phyloP scores from a whole-genome alignment of 1,140 invertebrate species.

The Colletes latitarsis region DNA sequence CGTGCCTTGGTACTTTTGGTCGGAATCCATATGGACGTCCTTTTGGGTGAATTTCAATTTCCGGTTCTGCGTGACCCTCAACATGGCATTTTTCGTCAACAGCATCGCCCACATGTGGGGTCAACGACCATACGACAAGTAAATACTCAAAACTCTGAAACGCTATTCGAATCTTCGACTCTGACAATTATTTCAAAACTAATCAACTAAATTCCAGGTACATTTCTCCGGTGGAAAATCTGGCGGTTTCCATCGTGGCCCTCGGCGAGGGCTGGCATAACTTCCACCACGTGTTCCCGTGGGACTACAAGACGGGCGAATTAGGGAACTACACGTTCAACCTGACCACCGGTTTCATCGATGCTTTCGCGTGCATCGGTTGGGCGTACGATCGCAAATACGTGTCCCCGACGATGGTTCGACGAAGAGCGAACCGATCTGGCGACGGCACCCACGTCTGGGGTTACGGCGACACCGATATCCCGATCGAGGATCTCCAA shows the following conservation, averaged over 20 bases:
- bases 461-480: conserved; percentile 84
- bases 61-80: conserved; percentile 91
- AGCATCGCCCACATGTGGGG: conserved; percentile 96
- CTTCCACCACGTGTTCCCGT: conserved; percentile 95
- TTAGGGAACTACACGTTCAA: conserved; percentile 86
- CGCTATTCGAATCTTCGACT: too few species aligned
- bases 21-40: conserved; percentile 88
- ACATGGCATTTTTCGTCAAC: conserved; percentile 96
- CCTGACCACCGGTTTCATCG: conserved; percentile 87
- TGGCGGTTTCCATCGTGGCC: conserved; percentile 86
- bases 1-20: conserved; percentile 92
- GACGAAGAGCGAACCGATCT: conserved; percentile 82
- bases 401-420: conserved; percentile 85
- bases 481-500: conserved; percentile 79
- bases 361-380: conserved; percentile 86
- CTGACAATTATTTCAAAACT: neutral
- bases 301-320: conserved; percentile 94
- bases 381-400: conserved; percentile 89
- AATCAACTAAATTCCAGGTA: conserved; percentile 79
- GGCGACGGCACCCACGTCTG: conserved; percentile 85
- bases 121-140: conserved; percentile 94
- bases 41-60: conserved; percentile 93
- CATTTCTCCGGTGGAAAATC: conserved; percentile 88
- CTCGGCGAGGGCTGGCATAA: conserved; percentile 96
- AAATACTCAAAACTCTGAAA: conserved; percentile 68